Evolutionary conservation across 2,797 vertebrate species (phyloP).

Genomic region (Galago senegalensis): DNA sequence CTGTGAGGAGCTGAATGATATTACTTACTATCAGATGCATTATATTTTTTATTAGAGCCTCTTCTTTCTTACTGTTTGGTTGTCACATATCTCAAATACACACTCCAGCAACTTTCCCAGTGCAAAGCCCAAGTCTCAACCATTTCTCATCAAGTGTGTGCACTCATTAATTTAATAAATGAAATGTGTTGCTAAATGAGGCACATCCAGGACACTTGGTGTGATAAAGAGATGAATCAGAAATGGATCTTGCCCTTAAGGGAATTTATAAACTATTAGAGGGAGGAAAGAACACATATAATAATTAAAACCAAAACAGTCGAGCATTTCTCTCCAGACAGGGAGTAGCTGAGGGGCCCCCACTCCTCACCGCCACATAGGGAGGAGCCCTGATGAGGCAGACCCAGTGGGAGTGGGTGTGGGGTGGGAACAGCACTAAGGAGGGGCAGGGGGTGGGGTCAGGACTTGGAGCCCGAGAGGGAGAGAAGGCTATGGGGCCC

Average conservation of each 20-base stretch:
- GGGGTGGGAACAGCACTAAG: too few relatives aligned
- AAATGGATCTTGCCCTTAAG: neutral
- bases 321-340: neutral
- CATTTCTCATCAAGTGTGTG: neutral
- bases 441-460: neutral
- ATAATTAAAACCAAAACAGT: neutral
- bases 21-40: neutral
- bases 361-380: fast-evolving
- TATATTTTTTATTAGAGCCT: neutral
- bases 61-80: neutral
- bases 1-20: fast-evolving
- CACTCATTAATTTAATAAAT: neutral
- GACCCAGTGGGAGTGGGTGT: neutral
- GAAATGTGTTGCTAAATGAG: neutral
- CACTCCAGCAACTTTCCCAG: neutral
- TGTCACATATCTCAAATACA: neutral
- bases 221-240: neutral
- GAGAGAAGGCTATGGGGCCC: fast-evolving
- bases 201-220: neutral
- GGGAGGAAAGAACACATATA: neutral
- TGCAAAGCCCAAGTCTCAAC: neutral
- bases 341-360: fast-evolving
- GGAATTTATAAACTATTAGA: neutral
- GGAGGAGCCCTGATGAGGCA: too few relatives aligned
- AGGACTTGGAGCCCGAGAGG: neutral